Evolutionary conservation across 2,888 invertebrate genomes (phyloP).

Genomic region (Brenthis ino): DNA sequence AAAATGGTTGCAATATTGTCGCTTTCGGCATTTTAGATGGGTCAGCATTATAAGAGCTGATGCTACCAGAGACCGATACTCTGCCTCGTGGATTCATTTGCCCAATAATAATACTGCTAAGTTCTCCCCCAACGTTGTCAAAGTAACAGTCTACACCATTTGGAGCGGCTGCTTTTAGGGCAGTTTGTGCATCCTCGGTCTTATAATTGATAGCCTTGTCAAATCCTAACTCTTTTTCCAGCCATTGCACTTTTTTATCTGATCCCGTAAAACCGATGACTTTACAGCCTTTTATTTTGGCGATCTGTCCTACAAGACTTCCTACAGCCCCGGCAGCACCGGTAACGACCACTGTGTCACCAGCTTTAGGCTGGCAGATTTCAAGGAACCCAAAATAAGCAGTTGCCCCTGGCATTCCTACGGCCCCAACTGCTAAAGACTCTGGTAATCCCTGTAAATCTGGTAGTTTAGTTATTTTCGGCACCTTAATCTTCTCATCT

Average conservation of each 20-base stretch:
- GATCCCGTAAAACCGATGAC: constrained; percentile 86
- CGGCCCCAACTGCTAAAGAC: constrained; percentile 80
- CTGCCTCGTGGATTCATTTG: constrained; percentile 78
- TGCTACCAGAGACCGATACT: constrained; percentile 58
- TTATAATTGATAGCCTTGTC: constrained; percentile 88
- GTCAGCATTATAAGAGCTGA: constrained; percentile 63
- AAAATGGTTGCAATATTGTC: constrained; percentile 74
- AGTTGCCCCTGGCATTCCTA: constrained; percentile 86
- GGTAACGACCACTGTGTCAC: constrained; percentile 85
- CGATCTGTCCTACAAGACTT: constrained; percentile 87
- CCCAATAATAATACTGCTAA: constrained; percentile 78
- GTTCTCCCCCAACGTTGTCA: constrained; percentile 87
- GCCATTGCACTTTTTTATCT: constrained; percentile 86
- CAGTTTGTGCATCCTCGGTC: constrained; percentile 71
- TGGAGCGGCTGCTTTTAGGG: constrained; percentile 83
- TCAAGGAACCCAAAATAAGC: constrained; percentile 86
- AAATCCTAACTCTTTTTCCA: constrained; percentile 84
- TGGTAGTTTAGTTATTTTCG: constrained; percentile 66
- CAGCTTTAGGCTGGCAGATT: constrained; percentile 84
- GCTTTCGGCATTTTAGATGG: constrained; percentile 53
- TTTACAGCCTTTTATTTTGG: constrained; percentile 82
- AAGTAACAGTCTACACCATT: constrained; percentile 87
- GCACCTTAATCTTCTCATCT: no score
- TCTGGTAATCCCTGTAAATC: constrained; percentile 71
- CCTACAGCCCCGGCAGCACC: constrained; percentile 89